A percentile compares a stretch with the other conserved stretches of the same genome.
phyloP scores from a whole-genome alignment of 2,797 vertebrate species.

The Tauraco hartlaubi region DNA sequence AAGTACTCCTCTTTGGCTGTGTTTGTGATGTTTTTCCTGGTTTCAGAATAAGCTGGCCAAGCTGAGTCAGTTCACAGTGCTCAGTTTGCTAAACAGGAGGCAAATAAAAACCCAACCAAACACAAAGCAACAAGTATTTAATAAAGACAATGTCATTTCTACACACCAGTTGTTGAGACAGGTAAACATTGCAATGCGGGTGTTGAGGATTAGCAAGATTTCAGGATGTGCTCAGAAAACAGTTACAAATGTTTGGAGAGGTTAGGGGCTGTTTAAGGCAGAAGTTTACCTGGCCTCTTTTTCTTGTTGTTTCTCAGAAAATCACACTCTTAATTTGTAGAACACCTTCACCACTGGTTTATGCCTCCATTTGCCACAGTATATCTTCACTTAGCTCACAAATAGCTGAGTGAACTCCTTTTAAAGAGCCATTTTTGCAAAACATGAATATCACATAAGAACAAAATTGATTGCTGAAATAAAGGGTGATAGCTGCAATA shows the following conservation, averaged over 20 bases:
- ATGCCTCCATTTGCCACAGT: not conserved
- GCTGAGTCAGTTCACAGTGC: not conserved
- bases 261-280: not conserved
- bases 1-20: not conserved
- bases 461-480: conserved; percentile 52
- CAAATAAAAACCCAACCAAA: not conserved
- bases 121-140: not conserved
- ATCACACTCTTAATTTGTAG: not conserved
- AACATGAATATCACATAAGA: conserved; percentile 37
- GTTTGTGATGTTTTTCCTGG: not conserved
- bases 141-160: not conserved
- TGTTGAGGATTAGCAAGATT: not conserved
- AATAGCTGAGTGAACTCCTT: not conserved
- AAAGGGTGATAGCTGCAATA: conserved; percentile 38
- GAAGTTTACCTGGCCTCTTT: not conserved
- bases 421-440: conserved; percentile 28
- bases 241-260: not conserved
- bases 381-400: not conserved
- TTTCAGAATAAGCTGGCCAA: not conserved
- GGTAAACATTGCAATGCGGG: not conserved
- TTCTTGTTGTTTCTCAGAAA: not conserved
- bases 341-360: not conserved
- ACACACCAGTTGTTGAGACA: not conserved
- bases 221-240: not conserved
- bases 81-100: not conserved